A percentile compares a stretch with the other conserved stretches of the same genome.
phyloP scores from a whole-genome alignment of 2,888 invertebrate species.

The Odontomyia ornata region DNA sequence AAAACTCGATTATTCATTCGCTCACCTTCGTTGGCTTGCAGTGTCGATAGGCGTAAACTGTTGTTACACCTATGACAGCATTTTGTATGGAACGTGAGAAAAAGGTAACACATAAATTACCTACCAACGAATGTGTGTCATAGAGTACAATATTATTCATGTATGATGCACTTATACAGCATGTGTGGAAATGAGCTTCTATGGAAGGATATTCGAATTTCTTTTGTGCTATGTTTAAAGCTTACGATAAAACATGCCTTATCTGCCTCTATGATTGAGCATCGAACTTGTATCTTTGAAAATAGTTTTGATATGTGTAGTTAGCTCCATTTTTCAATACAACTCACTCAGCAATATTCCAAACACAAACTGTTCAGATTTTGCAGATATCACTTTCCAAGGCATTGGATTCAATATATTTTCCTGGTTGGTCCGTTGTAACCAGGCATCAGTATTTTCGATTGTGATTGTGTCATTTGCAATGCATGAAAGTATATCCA shows the following conservation, averaged over 20 bases:
- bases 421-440: background rate
- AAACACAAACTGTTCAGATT: background rate
- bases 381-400: background rate
- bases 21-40: background rate
- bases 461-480: slow-evolving; percentile 34
- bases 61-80: slow-evolving; percentile 36
- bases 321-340: background rate
- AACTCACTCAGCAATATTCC: background rate
- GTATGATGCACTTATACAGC: slow-evolving; percentile 22
- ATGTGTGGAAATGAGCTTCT: background rate
- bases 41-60: slow-evolving; percentile 41
- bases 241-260: too few species aligned
- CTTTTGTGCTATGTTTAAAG: background rate
- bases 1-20: slow-evolving; percentile 35
- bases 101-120: slow-evolving; percentile 46
- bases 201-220: background rate
- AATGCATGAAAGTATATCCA: slow-evolving; percentile 30
- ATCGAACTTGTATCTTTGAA: too few species aligned
- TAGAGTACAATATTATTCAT: slow-evolving; percentile 6
- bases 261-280: too few species aligned
- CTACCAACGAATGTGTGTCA: slow-evolving; percentile 25
- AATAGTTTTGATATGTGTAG: background rate
- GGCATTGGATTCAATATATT: background rate
- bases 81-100: slow-evolving; percentile 44
- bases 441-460: slow-evolving; percentile 16